Evolutionary conservation across 2,797 vertebrate species (phyloP).

Genomic region (Epinephelus coioides): DNA sequence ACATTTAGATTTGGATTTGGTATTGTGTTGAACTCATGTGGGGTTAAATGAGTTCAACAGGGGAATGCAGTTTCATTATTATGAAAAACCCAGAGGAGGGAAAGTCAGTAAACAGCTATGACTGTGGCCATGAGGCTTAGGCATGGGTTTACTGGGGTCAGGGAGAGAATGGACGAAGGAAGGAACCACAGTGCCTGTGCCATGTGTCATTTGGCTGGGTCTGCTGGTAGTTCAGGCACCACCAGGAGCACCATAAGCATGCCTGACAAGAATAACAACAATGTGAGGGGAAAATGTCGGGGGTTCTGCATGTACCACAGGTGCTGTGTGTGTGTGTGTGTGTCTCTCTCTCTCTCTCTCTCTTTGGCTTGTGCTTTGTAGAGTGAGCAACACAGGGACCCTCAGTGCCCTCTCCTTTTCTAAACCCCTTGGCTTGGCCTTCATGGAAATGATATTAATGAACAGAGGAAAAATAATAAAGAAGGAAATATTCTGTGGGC

Average conservation of each 20-base stretch:
- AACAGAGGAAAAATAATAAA: slow-evolving; percentile 52
- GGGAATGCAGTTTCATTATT: slow-evolving; percentile 6
- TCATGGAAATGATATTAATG: slow-evolving; percentile 54
- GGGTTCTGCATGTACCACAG: slow-evolving; percentile 30
- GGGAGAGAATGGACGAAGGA: slow-evolving; percentile 32
- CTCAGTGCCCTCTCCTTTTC: slow-evolving; percentile 17
- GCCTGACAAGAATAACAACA: slow-evolving; percentile 65
- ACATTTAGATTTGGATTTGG: background rate
- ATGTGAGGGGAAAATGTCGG: slow-evolving; percentile 48
- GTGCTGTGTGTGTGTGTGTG: slow-evolving; percentile 13
- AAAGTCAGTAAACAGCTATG: slow-evolving; percentile 23
- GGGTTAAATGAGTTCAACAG: background rate
- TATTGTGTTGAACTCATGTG: background rate
- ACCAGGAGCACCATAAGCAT: slow-evolving; percentile 58
- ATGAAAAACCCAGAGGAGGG: slow-evolving; percentile 21
- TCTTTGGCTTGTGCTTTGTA: slow-evolving; percentile 20
- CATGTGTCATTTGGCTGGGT: slow-evolving; percentile 69
- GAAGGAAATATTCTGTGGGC: slow-evolving; percentile 52
- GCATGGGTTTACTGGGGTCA: slow-evolving; percentile 31
- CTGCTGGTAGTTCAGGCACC: slow-evolving; percentile 38
- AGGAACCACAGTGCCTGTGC: slow-evolving; percentile 42
- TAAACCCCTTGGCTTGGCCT: slow-evolving; percentile 26
- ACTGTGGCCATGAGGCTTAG: slow-evolving; percentile 10
- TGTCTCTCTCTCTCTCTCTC: too few relatives aligned
- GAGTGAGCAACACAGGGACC: slow-evolving; percentile 35